Base-by-base conservation (phyloP, 2,113 vertebrate species). In the Columba janthina region DNA sequence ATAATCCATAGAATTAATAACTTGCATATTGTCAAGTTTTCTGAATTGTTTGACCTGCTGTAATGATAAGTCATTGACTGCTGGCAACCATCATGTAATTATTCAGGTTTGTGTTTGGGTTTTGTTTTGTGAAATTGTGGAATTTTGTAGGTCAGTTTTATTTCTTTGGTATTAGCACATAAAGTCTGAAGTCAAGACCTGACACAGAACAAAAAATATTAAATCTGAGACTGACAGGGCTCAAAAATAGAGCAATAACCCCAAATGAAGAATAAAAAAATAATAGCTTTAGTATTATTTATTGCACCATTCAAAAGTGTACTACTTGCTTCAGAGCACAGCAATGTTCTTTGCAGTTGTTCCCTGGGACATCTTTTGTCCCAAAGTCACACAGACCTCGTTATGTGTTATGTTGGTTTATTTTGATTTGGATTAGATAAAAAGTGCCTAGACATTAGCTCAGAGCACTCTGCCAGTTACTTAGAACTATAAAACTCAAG, bases 341-440 rank as follows among this genome's bases (percentile, higher is more conserved):
- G 26, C 71, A 76, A 32, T 88, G 24, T 90, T 91, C 32, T 21
- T 51, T 76, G 29, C 72, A 58, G 46, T 56, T 56, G n/a, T 50
- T 83, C 64, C 56, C 72, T 71, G 72, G 60, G 88, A 85, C 31
- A 40, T 51, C 71, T 83, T 88, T 48, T 44, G 32, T 87, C 64
- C 38, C 51, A 67, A 77, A 93, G 56, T 91, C 64, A 90, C 56
- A 66, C 15, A 96, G 64, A 85, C 25, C 42, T 80, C 1, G 0
- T 95, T 96, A 88, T 26, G 28, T 73, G 44, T 65, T 90, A 53
- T 38, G 65, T 81, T 92, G 72, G 25, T 93, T 94, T 93, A 76
- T 88, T 91, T 96, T 95, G 75, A 77, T 95, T 95, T 80, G 93
- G 67, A 81, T 90, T 74, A 62, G 46, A 57, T 95, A 83, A 89